These are phyloP conservation scores for Bubo blakistoni DNA, from an alignment of 2,113 vertebrate species.

Conservation along the genomic window DNA sequence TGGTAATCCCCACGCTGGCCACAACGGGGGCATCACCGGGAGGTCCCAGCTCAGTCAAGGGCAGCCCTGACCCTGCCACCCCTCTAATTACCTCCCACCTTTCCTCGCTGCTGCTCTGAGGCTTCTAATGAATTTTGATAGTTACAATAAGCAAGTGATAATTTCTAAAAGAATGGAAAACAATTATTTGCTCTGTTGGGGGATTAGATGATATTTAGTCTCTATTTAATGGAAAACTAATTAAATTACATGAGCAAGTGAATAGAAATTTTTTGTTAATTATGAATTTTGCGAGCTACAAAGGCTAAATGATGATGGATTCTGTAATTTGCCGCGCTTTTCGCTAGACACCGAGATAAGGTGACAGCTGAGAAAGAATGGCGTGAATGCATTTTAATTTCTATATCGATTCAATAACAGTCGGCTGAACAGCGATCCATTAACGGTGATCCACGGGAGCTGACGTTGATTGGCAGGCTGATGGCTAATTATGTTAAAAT, in stretches of 20 bases:
- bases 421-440: neutral
- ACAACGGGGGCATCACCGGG: accelerated
- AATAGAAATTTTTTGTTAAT: slow-evolving; percentile 53
- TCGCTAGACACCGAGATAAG: neutral
- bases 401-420: neutral
- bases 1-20: neutral
- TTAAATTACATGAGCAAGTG: slow-evolving; percentile 56
- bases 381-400: neutral
- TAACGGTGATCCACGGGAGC: neutral
- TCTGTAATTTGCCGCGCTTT: neutral
- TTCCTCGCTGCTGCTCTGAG: neutral
- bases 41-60: neutral
- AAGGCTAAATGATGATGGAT: slow-evolving; percentile 17
- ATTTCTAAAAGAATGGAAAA: slow-evolving; percentile 34
- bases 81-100: neutral
- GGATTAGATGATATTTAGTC: slow-evolving; percentile 37
- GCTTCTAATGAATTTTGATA: neutral
- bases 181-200: slow-evolving; percentile 62
- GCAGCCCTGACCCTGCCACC: neutral
- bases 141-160: neutral
- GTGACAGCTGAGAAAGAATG: neutral
- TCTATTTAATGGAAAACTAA: slow-evolving; percentile 47
- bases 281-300: slow-evolving; percentile 2
- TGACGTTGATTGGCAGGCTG: neutral
- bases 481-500: neutral